Evolutionary conservation across 2,113 vertebrate species (phyloP).

Genomic region (Poecilia latipinna): DNA sequence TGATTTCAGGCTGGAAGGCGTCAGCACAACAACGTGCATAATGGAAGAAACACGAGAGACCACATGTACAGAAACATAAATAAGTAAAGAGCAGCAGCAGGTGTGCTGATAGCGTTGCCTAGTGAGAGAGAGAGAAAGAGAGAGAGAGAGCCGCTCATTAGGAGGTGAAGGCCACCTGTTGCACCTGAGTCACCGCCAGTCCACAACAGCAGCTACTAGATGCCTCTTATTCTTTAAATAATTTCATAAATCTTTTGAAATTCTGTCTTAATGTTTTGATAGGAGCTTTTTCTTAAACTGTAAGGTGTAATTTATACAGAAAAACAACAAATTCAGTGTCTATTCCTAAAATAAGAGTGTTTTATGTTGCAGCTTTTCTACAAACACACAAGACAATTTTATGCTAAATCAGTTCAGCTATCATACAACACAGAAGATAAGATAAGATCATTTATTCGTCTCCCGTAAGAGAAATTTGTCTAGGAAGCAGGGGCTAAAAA

Average conservation of each 20-base stretch:
- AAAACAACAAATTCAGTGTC: too few species aligned
- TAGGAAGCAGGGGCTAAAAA: too few species aligned
- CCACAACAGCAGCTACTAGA: slow-evolving; percentile 20
- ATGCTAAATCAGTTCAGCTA: too few species aligned
- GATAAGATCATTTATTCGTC: too few species aligned
- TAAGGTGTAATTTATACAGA: too few species aligned
- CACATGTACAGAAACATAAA: slow-evolving; percentile 71
- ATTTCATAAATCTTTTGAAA: too few species aligned
- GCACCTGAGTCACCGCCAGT: slow-evolving; percentile 57
- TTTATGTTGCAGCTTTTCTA: not conserved
- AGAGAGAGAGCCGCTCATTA: slow-evolving; percentile 69
- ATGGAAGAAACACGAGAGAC: slow-evolving; percentile 71
- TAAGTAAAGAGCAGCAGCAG: slow-evolving; percentile 79
- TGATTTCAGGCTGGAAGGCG: slow-evolving; percentile 38
- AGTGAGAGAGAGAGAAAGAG: slow-evolving; percentile 16
- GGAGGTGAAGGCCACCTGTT: slow-evolving; percentile 77
- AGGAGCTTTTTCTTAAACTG: not conserved
- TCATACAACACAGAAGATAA: too few species aligned
- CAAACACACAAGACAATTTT: too few species aligned
- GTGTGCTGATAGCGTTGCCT: slow-evolving; percentile 77
- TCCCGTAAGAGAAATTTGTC: too few species aligned
- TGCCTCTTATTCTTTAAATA: slow-evolving; percentile 11
- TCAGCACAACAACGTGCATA: slow-evolving; percentile 52
- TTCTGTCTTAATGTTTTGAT: not conserved
- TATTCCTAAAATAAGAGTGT: too few species aligned